A percentile compares a stretch with the other conserved stretches of the same genome.
Evolutionary conservation across 2,113 vertebrate species (phyloP).

Genomic region (Calidris pygmaea): DNA sequence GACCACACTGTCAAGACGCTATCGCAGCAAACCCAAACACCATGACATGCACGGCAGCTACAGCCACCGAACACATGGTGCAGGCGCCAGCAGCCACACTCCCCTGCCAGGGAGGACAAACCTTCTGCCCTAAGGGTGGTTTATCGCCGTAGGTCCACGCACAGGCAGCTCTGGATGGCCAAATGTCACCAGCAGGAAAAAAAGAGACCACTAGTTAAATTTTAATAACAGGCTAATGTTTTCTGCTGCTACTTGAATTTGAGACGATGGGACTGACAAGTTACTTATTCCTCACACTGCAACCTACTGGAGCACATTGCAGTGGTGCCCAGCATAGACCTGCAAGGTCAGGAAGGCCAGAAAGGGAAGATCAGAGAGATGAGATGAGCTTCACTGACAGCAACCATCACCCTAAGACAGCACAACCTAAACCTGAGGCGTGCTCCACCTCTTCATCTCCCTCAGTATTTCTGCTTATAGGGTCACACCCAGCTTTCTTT

Average conservation of each 20-base stretch:
- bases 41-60: accelerated
- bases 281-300: neutral
- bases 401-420: neutral
- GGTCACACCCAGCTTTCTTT: neutral
- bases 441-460: neutral
- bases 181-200: neutral
- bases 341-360: neutral
- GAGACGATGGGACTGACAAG: neutral
- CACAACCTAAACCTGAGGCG: neutral
- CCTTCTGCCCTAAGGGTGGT: neutral
- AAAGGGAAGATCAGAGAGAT: neutral
- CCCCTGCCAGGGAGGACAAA: neutral
- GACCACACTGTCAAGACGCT: neutral
- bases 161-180: accelerated
- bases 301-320: neutral
- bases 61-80: accelerated
- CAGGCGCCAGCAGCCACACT: accelerated
- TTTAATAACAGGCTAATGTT: neutral
- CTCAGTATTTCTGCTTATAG: neutral
- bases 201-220: neutral
- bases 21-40: neutral
- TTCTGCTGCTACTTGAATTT: neutral
- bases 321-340: accelerated
- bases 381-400: neutral
- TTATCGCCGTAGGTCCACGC: accelerated